Conservation (phyloP, 2,888 invertebrate species). For the Pheosia tremula region DNA sequence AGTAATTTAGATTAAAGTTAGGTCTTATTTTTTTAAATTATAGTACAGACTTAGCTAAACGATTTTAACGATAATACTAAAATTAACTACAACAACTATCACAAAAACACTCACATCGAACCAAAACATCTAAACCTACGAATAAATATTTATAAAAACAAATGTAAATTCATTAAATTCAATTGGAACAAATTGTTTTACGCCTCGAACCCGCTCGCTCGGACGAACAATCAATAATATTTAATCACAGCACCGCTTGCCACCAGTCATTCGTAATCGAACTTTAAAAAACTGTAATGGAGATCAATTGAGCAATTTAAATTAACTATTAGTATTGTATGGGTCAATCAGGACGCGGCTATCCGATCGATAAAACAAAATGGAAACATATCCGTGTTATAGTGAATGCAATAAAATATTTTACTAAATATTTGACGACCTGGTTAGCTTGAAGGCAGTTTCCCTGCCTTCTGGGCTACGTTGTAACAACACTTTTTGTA, state of each 20-base stretch:
- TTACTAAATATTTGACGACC: too few species aligned
- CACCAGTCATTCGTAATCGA: constrained; percentile 69
- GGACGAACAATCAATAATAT: constrained; percentile 73
- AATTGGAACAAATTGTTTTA: constrained; percentile 78
- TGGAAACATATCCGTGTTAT: neutral
- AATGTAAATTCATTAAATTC: constrained; percentile 58
- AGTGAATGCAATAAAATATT: neutral
- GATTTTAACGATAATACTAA: too few species aligned
- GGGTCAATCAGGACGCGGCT: constrained; percentile 71
- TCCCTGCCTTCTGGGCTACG: too few species aligned
- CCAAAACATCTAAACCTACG: neutral
- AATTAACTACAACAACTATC: neutral
- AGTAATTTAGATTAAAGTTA: too few species aligned
- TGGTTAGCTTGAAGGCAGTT: too few species aligned
- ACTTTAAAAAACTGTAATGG: constrained; percentile 78
- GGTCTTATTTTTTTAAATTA: too few species aligned
- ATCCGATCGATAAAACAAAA: constrained; percentile 49
- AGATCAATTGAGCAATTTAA: constrained; percentile 80
- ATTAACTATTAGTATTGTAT: constrained; percentile 75
- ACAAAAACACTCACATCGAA: neutral
- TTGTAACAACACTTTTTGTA: too few species aligned
- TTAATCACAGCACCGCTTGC: constrained; percentile 59
- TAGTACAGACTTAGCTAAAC: too few species aligned
- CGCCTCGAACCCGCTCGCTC: constrained; percentile 64
- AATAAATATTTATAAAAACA: neutral